These are phyloP conservation scores for Caligus rogercresseyi DNA, from an alignment of 1,140 invertebrate genomes.

Conservation along the genomic window DNA sequence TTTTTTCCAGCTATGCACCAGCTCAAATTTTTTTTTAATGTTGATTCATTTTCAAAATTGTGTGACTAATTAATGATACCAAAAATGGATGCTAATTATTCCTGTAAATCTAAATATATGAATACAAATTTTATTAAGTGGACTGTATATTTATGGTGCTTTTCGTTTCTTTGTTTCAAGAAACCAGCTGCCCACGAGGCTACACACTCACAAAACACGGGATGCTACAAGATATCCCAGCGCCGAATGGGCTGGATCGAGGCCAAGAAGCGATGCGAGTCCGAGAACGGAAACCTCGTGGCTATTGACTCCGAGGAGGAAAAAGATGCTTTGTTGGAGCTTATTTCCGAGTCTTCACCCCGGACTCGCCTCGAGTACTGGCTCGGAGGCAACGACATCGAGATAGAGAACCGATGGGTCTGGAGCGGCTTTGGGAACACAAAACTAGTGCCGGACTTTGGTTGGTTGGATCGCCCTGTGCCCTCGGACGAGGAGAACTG, in stretches of 20 bases:
- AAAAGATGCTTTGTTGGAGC: background rate
- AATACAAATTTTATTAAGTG: too few species aligned
- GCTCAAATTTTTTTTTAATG: too few species aligned
- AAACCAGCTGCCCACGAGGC: background rate
- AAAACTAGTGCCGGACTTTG: slow-evolving; percentile 10
- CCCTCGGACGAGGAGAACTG: slow-evolving; percentile 16
- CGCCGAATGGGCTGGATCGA: slow-evolving; percentile 17
- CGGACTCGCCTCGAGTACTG: slow-evolving; percentile 13
- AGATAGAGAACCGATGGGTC: slow-evolving; percentile 13
- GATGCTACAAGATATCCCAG: slow-evolving; percentile 13
- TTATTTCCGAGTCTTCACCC: background rate
- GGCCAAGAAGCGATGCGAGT: slow-evolving; percentile 16
- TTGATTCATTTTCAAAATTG: too few species aligned
- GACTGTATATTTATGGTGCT: too few species aligned
- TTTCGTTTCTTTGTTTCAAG: background rate
- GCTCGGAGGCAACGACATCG: slow-evolving; percentile 18
- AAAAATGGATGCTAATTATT: too few species aligned
- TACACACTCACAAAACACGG: background rate
- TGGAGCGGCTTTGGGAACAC: background rate
- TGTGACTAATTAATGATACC: too few species aligned
- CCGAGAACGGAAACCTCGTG: background rate
- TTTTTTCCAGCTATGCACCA: too few species aligned
- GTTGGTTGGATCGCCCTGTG: slow-evolving; percentile 13
- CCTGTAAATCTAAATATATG: too few species aligned
- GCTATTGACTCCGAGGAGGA: background rate